Percentiles rank a stretch among this genome's conserved stretches.
Evolutionary conservation across 64 coral and sea anemone genomes (phyloP).

Genomic region (Orbicella faveolata): DNA sequence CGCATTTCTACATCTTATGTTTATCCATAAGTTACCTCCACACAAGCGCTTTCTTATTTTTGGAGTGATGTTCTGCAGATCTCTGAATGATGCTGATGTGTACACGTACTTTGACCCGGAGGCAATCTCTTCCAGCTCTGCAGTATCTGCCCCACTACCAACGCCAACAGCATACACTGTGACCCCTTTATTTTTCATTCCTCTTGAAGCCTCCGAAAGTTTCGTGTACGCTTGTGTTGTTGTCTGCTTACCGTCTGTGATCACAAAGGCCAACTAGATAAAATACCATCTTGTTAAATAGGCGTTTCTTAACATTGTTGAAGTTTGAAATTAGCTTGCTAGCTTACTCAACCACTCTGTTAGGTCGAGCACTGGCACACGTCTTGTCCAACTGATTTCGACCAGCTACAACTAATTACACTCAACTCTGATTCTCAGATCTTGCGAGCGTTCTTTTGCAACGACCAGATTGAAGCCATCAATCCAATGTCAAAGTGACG

Average conservation of each 20-base stretch:
- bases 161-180: conserved; percentile 7
- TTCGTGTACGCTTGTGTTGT: neutral
- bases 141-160: conserved; percentile 6
- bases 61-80: neutral
- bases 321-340: too few relatives aligned
- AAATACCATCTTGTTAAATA: neutral
- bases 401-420: too few relatives aligned
- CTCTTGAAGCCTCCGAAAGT: neutral
- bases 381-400: too few relatives aligned
- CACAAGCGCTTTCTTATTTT: neutral
- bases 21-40: neutral
- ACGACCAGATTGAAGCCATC: too few relatives aligned
- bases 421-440: too few relatives aligned
- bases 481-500: too few relatives aligned
- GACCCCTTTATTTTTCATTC: neutral
- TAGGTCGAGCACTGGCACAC: too few relatives aligned
- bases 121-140: conserved; percentile 58
- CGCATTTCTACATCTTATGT: neutral
- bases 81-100: neutral
- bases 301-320: too few relatives aligned
- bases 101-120: conserved; percentile 37
- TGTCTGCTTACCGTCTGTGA: conserved; percentile 14
- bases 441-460: too few relatives aligned
- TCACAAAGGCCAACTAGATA: neutral
- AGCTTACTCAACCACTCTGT: too few relatives aligned